phyloP scores from a whole-genome alignment of 2,797 vertebrate species.

The Lagorchestes hirsutus region DNA sequence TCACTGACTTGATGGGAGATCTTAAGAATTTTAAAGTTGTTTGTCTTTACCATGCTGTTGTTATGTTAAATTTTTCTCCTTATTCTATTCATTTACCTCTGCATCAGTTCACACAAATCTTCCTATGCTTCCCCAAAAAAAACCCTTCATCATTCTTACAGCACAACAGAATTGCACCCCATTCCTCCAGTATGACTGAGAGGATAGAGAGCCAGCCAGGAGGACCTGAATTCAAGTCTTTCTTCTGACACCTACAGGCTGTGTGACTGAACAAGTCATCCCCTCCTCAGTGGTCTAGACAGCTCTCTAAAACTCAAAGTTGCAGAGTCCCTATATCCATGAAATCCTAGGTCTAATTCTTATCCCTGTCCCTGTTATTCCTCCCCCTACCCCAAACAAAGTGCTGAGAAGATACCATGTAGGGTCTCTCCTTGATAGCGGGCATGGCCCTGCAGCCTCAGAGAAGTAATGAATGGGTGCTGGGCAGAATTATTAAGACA shows the following conservation, averaged over 20 bases:
- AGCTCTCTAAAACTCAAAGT: not conserved
- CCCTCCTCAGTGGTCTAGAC: not conserved
- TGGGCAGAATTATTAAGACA: not conserved
- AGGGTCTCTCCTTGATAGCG: not conserved
- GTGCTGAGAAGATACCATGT: not conserved
- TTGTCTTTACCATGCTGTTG: not conserved
- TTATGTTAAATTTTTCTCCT: not conserved
- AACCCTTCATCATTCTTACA: not conserved
- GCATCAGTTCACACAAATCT: not conserved
- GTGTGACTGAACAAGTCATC: not conserved
- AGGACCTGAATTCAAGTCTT: not conserved
- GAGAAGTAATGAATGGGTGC: slow-evolving; percentile 3
- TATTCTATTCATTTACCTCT: not conserved
- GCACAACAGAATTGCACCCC: not conserved
- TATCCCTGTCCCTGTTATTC: not conserved
- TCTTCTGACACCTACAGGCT: not conserved
- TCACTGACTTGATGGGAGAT: not conserved
- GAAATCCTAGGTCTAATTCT: not conserved
- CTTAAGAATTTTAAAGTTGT: not conserved
- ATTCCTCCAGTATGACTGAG: not conserved
- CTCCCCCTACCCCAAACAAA: not conserved
- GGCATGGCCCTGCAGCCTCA: not conserved
- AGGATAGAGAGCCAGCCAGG: not conserved
- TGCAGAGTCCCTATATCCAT: not conserved
- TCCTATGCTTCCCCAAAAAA: not conserved